These are phyloP conservation scores for Hermaeophaga mercurialis DNA, from an alignment of 2,888 invertebrate species.

Conservation along the genomic window DNA sequence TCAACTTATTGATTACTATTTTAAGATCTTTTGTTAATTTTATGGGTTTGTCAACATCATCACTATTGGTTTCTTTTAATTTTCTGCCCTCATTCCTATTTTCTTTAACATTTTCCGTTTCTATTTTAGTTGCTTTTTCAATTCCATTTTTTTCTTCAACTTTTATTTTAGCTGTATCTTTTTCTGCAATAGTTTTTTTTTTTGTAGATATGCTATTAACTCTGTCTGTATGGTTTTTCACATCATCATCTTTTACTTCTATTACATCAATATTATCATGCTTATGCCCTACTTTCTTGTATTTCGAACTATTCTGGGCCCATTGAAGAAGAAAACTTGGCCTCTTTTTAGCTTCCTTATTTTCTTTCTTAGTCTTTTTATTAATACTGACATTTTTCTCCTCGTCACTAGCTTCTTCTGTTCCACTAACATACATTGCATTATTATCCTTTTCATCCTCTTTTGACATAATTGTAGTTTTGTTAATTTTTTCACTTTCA, in stretches of 20 bases:
- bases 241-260: not conserved
- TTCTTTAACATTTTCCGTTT: not conserved
- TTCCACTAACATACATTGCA: not conserved
- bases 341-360: slow-evolving; percentile 40
- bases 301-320: slow-evolving; percentile 44
- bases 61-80: not conserved
- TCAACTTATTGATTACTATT: slow-evolving; percentile 26
- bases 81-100: not conserved
- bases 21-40: slow-evolving; percentile 16
- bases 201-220: too few relatives aligned
- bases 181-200: too few relatives aligned
- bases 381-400: not conserved
- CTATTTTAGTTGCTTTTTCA: not conserved
- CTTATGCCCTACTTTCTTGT: slow-evolving; percentile 23
- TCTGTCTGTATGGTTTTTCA: too few relatives aligned
- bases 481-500: not conserved
- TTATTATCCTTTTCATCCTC: not conserved
- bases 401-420: not conserved
- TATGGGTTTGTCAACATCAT: not conserved
- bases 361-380: slow-evolving; percentile 18
- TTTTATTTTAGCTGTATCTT: too few relatives aligned
- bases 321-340: slow-evolving; percentile 52
- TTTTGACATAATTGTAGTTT: not conserved
- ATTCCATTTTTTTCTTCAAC: not conserved
- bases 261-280: slow-evolving; percentile 32